phyloP scores from a whole-genome alignment of 2,113 vertebrate species.

The Ornithorhynchus anatinus region DNA sequence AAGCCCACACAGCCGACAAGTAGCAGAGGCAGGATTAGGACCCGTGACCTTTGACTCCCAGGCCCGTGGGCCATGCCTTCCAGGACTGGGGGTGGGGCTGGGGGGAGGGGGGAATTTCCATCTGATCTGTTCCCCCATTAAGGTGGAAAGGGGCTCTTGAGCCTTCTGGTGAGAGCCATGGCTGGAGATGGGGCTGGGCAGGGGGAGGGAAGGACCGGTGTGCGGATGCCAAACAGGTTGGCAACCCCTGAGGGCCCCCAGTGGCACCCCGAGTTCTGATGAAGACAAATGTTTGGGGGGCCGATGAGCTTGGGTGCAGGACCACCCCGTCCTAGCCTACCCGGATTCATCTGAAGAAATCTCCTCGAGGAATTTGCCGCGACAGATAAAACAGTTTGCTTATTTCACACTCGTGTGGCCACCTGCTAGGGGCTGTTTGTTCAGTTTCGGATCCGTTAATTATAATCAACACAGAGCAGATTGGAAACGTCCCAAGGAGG shows the following conservation, averaged over 20 bases:
- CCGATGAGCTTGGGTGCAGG: no score
- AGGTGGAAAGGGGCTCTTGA: no score
- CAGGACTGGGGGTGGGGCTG: no score
- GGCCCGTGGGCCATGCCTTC: no score
- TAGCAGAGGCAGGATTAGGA: no score
- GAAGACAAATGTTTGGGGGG: conserved; percentile 65
- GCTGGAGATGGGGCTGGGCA: no score
- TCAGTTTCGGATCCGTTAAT: conserved; percentile 82
- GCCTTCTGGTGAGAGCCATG: no score
- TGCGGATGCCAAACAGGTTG: not conserved
- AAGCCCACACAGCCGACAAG: no score
- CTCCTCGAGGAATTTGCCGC: conserved; percentile 72
- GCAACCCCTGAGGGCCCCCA: not conserved
- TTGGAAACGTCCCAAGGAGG: conserved; percentile 83
- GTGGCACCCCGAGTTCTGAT: not conserved
- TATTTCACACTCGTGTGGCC: conserved; percentile 83
- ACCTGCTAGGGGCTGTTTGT: conserved; percentile 81
- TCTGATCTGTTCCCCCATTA: no score
- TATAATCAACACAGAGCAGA: conserved; percentile 85
- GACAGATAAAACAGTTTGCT: conserved; percentile 82
- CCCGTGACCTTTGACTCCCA: no score
- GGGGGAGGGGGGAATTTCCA: no score
- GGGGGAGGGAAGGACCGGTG: not conserved
- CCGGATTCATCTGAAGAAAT: conserved; percentile 80
- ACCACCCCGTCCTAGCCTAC: conserved; percentile 62